Evolutionary conservation across 2,113 vertebrate species (phyloP).

Genomic region (Orycteropus afer): DNA sequence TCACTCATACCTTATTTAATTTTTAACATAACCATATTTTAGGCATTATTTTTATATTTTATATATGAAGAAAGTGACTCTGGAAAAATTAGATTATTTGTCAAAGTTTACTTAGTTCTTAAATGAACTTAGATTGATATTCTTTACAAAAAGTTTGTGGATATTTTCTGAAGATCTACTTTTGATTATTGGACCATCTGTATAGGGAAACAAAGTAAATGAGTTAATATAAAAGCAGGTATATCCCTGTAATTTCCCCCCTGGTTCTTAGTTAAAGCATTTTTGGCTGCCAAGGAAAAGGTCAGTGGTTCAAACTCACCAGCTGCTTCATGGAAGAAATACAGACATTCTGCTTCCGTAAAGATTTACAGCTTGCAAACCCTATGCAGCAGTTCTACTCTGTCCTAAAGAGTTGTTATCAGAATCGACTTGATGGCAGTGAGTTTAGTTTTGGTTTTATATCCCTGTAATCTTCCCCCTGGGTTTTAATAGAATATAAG

Average conservation of each 20-base stretch:
- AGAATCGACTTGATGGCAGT: too few species aligned
- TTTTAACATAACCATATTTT: neutral
- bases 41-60: neutral
- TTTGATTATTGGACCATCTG: neutral
- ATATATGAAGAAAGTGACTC: neutral
- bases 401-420: too few species aligned
- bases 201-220: neutral
- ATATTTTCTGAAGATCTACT: neutral
- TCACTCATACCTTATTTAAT: neutral
- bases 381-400: too few species aligned
- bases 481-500: neutral
- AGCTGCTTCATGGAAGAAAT: too few species aligned
- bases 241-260: neutral
- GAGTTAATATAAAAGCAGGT: neutral
- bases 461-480: too few species aligned
- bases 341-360: too few species aligned
- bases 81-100: neutral
- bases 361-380: too few species aligned
- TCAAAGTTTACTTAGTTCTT: neutral
- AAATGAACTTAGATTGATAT: neutral
- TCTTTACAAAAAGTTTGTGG: neutral
- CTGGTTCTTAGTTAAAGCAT: too few species aligned
- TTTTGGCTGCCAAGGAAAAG: too few species aligned
- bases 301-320: too few species aligned
- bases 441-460: too few species aligned